Percentiles rank a stretch among this genome's conserved stretches.
Conservation (phyloP, 1,140 invertebrate genomes). For the Macrotrachela quadricornifera region DNA sequence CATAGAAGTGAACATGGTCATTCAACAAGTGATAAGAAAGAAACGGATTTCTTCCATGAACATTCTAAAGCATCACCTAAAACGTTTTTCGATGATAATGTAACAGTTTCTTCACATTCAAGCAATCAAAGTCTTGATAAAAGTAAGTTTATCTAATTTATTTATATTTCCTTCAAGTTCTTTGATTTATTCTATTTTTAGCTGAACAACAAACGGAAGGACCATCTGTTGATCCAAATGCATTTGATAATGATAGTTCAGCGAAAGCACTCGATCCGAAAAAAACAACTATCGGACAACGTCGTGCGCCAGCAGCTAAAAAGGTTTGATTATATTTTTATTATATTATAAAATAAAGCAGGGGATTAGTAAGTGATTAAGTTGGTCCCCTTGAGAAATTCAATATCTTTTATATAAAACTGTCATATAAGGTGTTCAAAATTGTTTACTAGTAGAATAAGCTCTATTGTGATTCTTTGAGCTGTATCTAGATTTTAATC, state of each 20-base stretch:
- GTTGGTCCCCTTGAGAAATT: too few relatives aligned
- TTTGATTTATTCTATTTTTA: not conserved
- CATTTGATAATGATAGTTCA: too few relatives aligned
- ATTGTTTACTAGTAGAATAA: not conserved
- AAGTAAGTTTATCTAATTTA: not conserved
- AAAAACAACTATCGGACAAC: conserved; percentile 47
- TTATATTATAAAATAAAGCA: not conserved
- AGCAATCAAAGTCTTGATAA: conserved; percentile 12
- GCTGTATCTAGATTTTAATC: conserved; percentile 34
- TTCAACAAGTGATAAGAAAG: not conserved
- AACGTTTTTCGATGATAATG: not conserved
- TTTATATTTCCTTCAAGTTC: too few relatives aligned
- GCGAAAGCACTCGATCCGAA: conserved; percentile 31
- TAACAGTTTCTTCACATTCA: not conserved
- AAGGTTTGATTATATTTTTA: conserved; percentile 17
- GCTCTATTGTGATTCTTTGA: not conserved
- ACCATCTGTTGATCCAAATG: conserved; percentile 32
- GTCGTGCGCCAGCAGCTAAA: conserved; percentile 24
- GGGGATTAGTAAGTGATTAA: not conserved
- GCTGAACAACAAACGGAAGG: conserved; percentile 16
- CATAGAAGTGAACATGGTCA: not conserved
- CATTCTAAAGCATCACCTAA: not conserved
- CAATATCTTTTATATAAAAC: conserved; percentile 29
- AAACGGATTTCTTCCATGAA: not conserved
- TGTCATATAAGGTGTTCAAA: not conserved